phyloP scores from a whole-genome alignment of 2,888 invertebrate species.

The Melolontha melolontha region DNA sequence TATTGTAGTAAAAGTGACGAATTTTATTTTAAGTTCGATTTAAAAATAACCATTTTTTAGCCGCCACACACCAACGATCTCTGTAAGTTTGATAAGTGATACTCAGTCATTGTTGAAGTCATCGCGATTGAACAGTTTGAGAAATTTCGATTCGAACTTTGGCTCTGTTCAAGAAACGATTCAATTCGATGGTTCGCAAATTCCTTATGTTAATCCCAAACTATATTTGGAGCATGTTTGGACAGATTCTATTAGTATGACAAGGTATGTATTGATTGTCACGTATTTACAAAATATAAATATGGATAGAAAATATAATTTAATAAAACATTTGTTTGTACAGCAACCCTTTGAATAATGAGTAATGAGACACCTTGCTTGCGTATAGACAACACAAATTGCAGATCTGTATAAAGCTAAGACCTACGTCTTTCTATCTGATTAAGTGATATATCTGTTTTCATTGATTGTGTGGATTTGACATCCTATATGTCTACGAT shows the following conservation, averaged over 20 bases:
- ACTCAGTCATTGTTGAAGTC: conserved; percentile 57
- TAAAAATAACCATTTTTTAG: conserved; percentile 55
- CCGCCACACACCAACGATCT: conserved; percentile 66
- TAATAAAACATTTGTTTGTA: too few relatives aligned
- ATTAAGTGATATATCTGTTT: too few relatives aligned
- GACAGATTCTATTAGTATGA: conserved; percentile 74
- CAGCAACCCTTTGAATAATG: background rate
- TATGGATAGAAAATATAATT: too few relatives aligned
- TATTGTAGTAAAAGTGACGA: conserved; percentile 48
- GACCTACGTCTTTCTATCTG: too few relatives aligned
- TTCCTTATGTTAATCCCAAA: conserved; percentile 73
- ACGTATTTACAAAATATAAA: too few relatives aligned
- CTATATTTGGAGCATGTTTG: conserved; percentile 91
- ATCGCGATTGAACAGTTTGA: conserved; percentile 56
- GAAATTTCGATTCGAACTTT: conserved; percentile 49
- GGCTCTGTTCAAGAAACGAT: conserved; percentile 61
- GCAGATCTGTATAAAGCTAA: too few relatives aligned
- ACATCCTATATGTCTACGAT: too few relatives aligned
- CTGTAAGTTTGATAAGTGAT: conserved; percentile 52
- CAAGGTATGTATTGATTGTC: conserved; percentile 6
- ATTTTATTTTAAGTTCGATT: conserved; percentile 48
- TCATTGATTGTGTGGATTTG: too few relatives aligned
- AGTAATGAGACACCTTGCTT: too few relatives aligned
- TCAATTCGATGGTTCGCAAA: conserved; percentile 57
- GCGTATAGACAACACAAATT: too few relatives aligned